Evolutionary conservation across 2,113 vertebrate species (phyloP).

Genomic region (Nerophis ophidion): DNA sequence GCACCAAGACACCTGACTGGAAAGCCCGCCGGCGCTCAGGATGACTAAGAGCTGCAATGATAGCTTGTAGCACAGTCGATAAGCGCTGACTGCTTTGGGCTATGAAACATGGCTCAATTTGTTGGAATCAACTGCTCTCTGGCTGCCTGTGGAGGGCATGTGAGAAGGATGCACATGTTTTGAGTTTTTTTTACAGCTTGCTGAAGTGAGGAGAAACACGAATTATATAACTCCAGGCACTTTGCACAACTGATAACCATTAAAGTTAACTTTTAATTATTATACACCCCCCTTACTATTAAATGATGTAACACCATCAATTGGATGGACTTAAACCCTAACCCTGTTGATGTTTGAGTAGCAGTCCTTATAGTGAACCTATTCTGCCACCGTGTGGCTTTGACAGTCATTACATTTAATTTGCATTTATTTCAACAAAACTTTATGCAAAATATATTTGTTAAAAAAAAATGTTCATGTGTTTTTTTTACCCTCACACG

Average conservation of each 20-base stretch:
- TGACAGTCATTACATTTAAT: not conserved
- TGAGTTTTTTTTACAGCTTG: constrained; percentile 1
- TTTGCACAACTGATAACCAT: too few relatives aligned
- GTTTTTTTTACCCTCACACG: not conserved
- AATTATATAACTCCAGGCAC: too few relatives aligned
- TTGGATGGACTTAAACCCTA: constrained; percentile 17
- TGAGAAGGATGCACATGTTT: constrained; percentile 20
- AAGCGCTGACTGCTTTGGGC: constrained; percentile 37
- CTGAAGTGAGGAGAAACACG: too few relatives aligned
- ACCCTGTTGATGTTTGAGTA: not conserved
- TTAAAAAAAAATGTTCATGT: not conserved
- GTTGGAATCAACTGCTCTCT: constrained; percentile 34
- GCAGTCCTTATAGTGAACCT: constrained; percentile 15
- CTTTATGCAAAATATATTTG: not conserved
- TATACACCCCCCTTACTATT: not conserved
- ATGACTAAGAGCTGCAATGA: constrained; percentile 44
- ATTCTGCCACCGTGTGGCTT: constrained; percentile 65
- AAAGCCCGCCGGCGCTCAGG: constrained; percentile 38
- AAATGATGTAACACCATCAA: constrained; percentile 17
- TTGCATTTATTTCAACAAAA: too few relatives aligned
- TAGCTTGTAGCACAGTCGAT: constrained; percentile 44
- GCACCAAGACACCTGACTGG: constrained; percentile 31
- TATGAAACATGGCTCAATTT: constrained; percentile 48
- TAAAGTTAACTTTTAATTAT: too few relatives aligned
- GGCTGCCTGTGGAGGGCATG: constrained; percentile 23